Evolutionary conservation across 2,113 vertebrate genomes (phyloP).

Genomic region (Tinamus guttatus): DNA sequence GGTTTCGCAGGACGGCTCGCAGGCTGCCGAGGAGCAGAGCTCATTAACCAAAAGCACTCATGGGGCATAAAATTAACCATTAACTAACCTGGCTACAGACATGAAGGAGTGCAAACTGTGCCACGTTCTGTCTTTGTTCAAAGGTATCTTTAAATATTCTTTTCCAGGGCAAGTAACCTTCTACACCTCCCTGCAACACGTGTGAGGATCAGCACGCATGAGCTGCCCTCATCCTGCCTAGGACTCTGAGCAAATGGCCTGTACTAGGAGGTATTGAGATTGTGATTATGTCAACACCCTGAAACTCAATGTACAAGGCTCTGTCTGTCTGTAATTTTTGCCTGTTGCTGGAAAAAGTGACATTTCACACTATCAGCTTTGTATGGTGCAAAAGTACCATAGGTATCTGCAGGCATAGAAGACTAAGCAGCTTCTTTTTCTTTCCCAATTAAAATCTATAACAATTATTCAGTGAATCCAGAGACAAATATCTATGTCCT

Average conservation of each 20-base stretch:
- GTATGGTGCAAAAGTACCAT: background rate
- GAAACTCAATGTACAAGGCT: background rate
- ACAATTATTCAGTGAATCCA: background rate
- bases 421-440: background rate
- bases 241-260: background rate
- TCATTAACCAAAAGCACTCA: background rate
- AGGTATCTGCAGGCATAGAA: background rate
- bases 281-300: background rate
- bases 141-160: background rate
- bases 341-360: background rate
- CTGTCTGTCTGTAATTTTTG: background rate
- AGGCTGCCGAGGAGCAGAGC: conserved; percentile 78
- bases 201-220: background rate
- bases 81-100: too few relatives aligned
- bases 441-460: background rate
- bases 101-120: background rate
- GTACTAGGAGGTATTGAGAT: background rate
- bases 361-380: background rate
- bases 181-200: background rate
- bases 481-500: background rate
- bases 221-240: background rate
- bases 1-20: conserved; percentile 84
- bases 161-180: background rate
- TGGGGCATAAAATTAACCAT: background rate
- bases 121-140: background rate